A percentile compares a stretch with the other conserved stretches of the same genome.
Evolutionary conservation across 2,797 vertebrate species (phyloP).

Genomic region (Artibeus jamaicensis): DNA sequence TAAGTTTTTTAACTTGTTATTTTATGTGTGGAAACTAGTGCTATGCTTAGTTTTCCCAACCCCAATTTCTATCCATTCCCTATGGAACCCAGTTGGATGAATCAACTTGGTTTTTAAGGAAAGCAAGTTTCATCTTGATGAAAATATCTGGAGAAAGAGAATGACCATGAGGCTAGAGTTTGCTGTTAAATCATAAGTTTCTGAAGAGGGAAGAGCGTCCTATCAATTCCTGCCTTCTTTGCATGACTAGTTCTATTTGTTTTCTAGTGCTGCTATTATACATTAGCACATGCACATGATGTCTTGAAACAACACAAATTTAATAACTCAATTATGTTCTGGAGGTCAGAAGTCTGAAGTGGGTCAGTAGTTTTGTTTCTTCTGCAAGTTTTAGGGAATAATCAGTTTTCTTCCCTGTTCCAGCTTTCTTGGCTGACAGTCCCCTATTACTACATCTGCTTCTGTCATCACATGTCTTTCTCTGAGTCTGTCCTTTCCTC

Average conservation of each 20-base stretch:
- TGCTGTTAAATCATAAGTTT: not conserved
- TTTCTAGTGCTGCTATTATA: not conserved
- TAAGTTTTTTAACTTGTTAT: not conserved
- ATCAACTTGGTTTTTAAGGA: not conserved
- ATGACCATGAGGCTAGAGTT: not conserved
- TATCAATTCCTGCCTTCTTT: not conserved
- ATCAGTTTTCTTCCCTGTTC: not conserved
- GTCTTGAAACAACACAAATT: no score
- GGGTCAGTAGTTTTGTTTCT: not conserved
- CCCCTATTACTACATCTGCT: rapidly evolving
- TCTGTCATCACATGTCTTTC: not conserved
- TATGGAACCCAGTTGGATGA: not conserved
- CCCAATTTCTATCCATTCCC: not conserved
- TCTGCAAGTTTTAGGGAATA: not conserved
- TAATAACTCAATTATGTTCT: no score
- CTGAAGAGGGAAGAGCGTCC: not conserved
- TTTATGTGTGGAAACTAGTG: not conserved
- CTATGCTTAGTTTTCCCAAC: not conserved
- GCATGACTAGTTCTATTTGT: not conserved
- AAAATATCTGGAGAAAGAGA: not conserved
- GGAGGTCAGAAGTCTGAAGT: no score
- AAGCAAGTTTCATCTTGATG: not conserved
- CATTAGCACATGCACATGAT: not conserved
- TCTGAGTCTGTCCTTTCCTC: not conserved
- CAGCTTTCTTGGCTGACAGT: not conserved